Conservation (phyloP, 2,888 invertebrate genomes). For the Polydrusus cervinus region DNA sequence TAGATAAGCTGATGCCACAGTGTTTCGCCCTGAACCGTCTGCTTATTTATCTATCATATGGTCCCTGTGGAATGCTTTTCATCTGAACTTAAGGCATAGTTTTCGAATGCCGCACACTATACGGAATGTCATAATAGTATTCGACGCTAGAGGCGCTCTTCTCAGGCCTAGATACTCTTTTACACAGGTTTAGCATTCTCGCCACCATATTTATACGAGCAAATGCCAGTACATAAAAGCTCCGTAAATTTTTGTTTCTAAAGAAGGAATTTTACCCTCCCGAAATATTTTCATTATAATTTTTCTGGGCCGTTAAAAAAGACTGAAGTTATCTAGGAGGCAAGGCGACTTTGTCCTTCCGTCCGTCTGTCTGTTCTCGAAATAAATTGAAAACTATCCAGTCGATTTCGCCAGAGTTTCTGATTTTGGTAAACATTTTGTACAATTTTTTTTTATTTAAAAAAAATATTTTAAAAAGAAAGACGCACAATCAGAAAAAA, state of each 20-base stretch:
- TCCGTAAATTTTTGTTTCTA: slow-evolving; percentile 35
- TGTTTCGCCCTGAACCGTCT: slow-evolving; percentile 67
- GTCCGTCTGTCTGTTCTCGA: too few species aligned
- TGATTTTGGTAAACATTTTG: too few species aligned
- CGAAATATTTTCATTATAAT: background rate
- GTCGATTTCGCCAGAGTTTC: too few species aligned
- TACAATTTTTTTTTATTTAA: too few species aligned
- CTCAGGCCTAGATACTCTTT: slow-evolving; percentile 47
- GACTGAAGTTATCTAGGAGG: too few species aligned
- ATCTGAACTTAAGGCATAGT: slow-evolving; percentile 72
- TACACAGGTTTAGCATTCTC: slow-evolving; percentile 54
- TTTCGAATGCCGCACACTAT: slow-evolving; percentile 69
- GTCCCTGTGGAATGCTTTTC: slow-evolving; percentile 70
- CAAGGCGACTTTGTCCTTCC: too few species aligned
- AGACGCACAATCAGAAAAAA: too few species aligned
- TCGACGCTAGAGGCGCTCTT: slow-evolving; percentile 60
- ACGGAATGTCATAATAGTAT: slow-evolving; percentile 70
- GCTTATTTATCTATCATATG: slow-evolving; percentile 71
- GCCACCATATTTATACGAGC: slow-evolving; percentile 48
- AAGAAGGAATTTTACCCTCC: slow-evolving; percentile 35
- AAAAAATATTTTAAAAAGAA: too few species aligned
- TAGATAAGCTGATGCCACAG: slow-evolving; percentile 63
- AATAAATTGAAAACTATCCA: too few species aligned
- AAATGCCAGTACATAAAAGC: slow-evolving; percentile 33
- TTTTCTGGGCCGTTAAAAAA: too few species aligned